These are phyloP conservation scores for Tinea semifulvella DNA, from an alignment of 2,888 invertebrate species.

Conservation along the genomic window DNA sequence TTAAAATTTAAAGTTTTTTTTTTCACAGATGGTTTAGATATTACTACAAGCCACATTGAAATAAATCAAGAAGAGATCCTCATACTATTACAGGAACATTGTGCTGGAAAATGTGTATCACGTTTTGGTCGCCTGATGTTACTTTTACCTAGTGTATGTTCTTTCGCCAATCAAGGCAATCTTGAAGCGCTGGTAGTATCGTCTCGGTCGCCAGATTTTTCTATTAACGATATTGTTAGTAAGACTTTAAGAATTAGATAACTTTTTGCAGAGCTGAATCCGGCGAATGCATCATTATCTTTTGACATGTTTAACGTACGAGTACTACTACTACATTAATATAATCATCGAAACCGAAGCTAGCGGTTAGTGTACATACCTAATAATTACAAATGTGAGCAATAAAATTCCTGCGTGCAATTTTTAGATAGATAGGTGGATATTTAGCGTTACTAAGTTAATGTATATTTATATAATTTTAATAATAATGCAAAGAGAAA, in stretches of 20 bases:
- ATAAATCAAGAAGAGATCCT: slow-evolving; percentile 85
- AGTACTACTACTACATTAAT: not conserved
- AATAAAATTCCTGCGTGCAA: not conserved
- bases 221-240: slow-evolving; percentile 6
- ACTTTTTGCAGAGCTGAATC: too few species aligned
- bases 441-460: too few species aligned
- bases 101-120: slow-evolving; percentile 50
- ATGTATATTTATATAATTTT: too few species aligned
- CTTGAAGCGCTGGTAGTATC: slow-evolving; percentile 77
- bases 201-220: not conserved
- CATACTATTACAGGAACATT: slow-evolving; percentile 78
- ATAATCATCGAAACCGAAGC: too few species aligned
- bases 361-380: too few species aligned
- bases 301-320: not conserved
- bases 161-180: slow-evolving; percentile 33
- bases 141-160: slow-evolving; percentile 72
- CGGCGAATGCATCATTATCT: too few species aligned
- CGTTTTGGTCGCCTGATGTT: slow-evolving; percentile 80
- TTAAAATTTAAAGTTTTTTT: slow-evolving; percentile 16
- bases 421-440: too few species aligned
- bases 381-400: not conserved
- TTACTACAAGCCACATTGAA: slow-evolving; percentile 53
- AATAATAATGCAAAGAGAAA: too few species aligned
- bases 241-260: not conserved
- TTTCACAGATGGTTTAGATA: slow-evolving; percentile 32